Conservation (phyloP, 2,797 vertebrate species). For the Scomberomorus guttatus region DNA sequence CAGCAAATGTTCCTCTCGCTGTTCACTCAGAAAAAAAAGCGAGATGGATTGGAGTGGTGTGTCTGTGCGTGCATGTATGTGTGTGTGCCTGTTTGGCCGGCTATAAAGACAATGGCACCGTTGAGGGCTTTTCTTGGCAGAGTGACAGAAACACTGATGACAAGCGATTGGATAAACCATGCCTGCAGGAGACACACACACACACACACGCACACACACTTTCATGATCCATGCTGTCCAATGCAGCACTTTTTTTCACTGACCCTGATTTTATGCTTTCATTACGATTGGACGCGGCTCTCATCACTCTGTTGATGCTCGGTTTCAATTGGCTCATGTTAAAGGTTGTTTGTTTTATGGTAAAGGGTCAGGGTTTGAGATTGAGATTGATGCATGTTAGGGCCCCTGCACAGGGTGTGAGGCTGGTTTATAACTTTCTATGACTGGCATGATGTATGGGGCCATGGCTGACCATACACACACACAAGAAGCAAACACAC, state of each 20-base stretch:
- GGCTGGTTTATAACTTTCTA: constrained; percentile 35
- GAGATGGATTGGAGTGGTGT: background rate
- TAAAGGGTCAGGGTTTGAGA: constrained; percentile 34
- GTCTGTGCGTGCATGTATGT: constrained; percentile 10
- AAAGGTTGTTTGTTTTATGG: constrained; percentile 22
- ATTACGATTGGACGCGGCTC: constrained; percentile 31
- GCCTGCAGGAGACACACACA: constrained; percentile 68
- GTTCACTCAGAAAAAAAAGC: constrained; percentile 2
- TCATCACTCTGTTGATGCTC: constrained; percentile 12
- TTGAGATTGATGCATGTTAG: constrained; percentile 42
- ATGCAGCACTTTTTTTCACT: constrained; percentile 35
- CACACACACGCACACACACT: constrained; percentile 28
- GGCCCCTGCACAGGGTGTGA: constrained; percentile 2
- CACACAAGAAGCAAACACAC: constrained; percentile 1
- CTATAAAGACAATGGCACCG: constrained; percentile 68
- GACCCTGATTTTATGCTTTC: constrained; percentile 61
- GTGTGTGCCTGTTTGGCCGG: constrained; percentile 41
- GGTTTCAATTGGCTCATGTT: constrained; percentile 45
- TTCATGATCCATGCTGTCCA: constrained; percentile 48
- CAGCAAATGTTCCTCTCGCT: constrained; percentile 24
- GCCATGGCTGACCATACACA: constrained; percentile 15
- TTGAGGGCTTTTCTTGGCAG: constrained; percentile 72
- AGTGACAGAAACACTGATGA: constrained; percentile 79
- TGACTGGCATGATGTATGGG: constrained; percentile 38
- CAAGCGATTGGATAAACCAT: constrained; percentile 79